Base-by-base conservation (phyloP, 1,140 invertebrate species). In the Trinorchestia longiramus region DNA sequence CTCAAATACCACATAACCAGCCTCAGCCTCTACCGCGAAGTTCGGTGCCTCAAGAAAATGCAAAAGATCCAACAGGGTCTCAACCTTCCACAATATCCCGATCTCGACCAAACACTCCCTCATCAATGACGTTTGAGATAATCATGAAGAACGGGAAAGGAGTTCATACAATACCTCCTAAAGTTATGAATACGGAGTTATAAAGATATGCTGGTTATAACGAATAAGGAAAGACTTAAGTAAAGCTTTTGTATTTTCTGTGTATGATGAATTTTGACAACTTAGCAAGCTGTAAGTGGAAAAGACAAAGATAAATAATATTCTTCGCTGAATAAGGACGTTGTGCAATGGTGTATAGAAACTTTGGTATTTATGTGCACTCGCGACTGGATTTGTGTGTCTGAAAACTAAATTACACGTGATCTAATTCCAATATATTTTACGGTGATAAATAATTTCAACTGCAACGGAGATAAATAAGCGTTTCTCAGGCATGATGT, bases 91-190 rank as follows among this genome's bases (percentile, higher is more conserved):
- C 92, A 0, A n/a, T 47, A 0, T 47, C 92, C 0, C 15, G 92
- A 43, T 94, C 92, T 43, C 43, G 92, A 11, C 92, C 92, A 6
- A 94, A 17, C 43, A 94, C 92, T 40, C 92, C 92, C 6, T 94
- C 92, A 15, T 94, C 92, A 11, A 45, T 94, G 92, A 45, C 92
- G 1, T 94, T 94, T n/a, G 92, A 94, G 44, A 94, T 94, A 43
- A 94, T 40, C 43, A 94, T 94, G 92, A 94, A 94, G 43, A 94
- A 94, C 92, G 92, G 92, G 43, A 94, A 94, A 43, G 44, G 92
- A 45, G 92, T 94, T 45, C 92, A 94, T 40, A 94, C 92, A 6
- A 94, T 94, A 11, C 92, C 92, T 94, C 43, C 92, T 94, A 94
- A 43, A 47, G 92, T 94, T 11, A 94, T 94, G 92, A 94, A 94